phyloP scores from a whole-genome alignment of 2,888 invertebrate genomes.

The Cyclophora punctaria region DNA sequence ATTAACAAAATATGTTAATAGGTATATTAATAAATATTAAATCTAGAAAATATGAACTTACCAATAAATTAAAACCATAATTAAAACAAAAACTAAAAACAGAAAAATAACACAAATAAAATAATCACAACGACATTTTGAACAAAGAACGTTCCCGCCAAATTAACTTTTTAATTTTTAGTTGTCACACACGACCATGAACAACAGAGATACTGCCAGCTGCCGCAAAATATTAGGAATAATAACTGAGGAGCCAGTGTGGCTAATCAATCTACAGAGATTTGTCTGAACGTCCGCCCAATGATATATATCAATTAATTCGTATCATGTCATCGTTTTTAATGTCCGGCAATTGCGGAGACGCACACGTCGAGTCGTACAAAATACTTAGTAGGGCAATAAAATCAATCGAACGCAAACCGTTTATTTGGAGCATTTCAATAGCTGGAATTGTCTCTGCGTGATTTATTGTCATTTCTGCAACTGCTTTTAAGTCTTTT shows the following conservation, averaged over 20 bases:
- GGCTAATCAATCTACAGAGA: conserved; percentile 40
- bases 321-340: conserved; percentile 39
- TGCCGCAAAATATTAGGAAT: conserved; percentile 2
- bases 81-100: conserved; percentile 2
- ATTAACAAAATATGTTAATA: too few species aligned
- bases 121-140: not conserved
- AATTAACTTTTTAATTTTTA: conserved; percentile 11
- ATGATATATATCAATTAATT: conserved; percentile 62
- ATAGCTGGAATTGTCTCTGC: conserved; percentile 16
- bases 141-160: conserved; percentile 4
- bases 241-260: conserved; percentile 1
- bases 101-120: conserved; percentile 12
- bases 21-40: too few species aligned
- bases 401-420: conserved; percentile 15
- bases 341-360: conserved; percentile 22
- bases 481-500: not conserved
- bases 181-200: conserved; percentile 4
- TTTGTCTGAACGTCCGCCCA: conserved; percentile 26
- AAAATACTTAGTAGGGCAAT: conserved; percentile 11
- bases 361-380: conserved; percentile 8
- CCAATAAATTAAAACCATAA: conserved; percentile 11
- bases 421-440: not conserved
- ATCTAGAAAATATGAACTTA: conserved; percentile 11
- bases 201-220: conserved; percentile 1
- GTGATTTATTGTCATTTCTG: conserved; percentile 13